Evolutionary conservation across 1,140 invertebrate genomes (phyloP).

Genomic region (Charaxes varanes): DNA sequence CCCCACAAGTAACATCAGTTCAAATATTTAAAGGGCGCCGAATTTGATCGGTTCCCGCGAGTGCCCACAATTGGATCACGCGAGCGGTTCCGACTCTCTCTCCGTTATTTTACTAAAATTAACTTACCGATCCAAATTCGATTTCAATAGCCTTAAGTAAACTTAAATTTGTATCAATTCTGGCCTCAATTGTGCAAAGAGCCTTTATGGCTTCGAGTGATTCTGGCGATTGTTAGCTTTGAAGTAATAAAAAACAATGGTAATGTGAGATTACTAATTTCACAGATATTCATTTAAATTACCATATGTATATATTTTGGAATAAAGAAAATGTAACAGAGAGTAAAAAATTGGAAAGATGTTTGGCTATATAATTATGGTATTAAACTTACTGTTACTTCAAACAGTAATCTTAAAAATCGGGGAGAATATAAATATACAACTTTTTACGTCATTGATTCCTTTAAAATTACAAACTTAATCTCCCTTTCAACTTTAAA

Average conservation of each 20-base stretch:
- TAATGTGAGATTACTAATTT: too few species aligned
- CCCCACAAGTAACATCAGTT: slow-evolving; percentile 32
- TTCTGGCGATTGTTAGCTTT: neutral
- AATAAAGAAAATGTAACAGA: too few species aligned
- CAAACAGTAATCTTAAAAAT: neutral
- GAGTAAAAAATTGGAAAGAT: too few species aligned
- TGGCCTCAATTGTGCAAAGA: slow-evolving; percentile 21
- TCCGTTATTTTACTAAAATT: slow-evolving; percentile 55
- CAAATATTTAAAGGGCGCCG: slow-evolving; percentile 62
- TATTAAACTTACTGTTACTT: neutral
- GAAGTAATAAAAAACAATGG: too few species aligned
- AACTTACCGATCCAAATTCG: slow-evolving; percentile 58
- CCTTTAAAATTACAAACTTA: neutral
- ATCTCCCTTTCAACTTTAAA: slow-evolving; percentile 3
- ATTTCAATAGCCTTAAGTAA: slow-evolving; percentile 56
- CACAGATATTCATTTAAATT: too few species aligned
- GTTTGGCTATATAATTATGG: too few species aligned
- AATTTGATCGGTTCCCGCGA: slow-evolving; percentile 46
- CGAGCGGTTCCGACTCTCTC: slow-evolving; percentile 42
- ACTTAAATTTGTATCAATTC: slow-evolving; percentile 49
- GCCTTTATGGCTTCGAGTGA: slow-evolving; percentile 7
- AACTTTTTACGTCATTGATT: slow-evolving; percentile 1
- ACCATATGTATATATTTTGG: too few species aligned
- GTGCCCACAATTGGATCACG: slow-evolving; percentile 65
- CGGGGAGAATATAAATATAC: neutral